Evolutionary conservation across 2,888 invertebrate genomes (phyloP).

Genomic region (Patella depressa): DNA sequence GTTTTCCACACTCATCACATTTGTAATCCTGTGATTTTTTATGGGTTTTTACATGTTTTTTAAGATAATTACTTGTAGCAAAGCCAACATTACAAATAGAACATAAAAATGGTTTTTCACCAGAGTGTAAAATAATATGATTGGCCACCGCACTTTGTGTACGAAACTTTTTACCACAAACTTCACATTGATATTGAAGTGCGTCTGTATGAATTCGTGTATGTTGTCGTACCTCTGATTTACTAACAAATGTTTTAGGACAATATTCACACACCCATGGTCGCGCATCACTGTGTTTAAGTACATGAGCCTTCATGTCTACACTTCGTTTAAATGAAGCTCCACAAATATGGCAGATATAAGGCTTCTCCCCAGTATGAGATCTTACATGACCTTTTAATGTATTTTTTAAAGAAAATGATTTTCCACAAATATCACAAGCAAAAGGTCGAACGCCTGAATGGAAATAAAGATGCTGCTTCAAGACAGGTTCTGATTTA

Average conservation of each 20-base stretch:
- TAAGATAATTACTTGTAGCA: neutral
- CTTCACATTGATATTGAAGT: neutral
- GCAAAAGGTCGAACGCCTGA: neutral
- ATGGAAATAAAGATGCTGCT: neutral
- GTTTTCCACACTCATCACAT: neutral
- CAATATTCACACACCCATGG: neutral
- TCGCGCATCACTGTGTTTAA: neutral
- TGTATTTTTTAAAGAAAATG: neutral
- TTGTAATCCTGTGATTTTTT: neutral
- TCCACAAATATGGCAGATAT: conserved; percentile 4
- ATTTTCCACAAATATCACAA: neutral
- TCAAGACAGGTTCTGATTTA: neutral
- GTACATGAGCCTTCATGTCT: neutral
- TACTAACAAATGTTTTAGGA: neutral
- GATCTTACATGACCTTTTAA: neutral
- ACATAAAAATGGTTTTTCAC: neutral
- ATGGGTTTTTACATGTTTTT: neutral
- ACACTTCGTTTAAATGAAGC: neutral
- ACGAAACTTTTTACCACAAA: conserved; percentile 2
- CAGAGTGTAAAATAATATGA: neutral
- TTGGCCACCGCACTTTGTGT: neutral
- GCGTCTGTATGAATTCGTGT: neutral
- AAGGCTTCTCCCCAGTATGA: conserved; percentile 4
- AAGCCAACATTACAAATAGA: neutral
- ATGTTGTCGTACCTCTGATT: neutral